phyloP scores from a whole-genome alignment of 1,140 invertebrate species.

The Microplitis mediator region DNA sequence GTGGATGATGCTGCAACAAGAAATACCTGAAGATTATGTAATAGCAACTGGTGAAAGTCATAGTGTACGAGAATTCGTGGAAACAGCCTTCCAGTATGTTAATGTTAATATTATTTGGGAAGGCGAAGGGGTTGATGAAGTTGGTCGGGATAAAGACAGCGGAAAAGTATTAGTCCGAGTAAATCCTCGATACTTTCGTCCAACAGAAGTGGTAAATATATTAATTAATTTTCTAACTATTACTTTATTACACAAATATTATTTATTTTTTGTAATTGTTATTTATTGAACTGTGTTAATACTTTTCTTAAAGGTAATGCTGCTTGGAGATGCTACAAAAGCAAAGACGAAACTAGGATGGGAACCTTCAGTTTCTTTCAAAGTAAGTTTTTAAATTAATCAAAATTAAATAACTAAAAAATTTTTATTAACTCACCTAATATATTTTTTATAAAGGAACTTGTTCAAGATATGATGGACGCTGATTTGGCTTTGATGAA shows the following conservation, averaged over 20 bases:
- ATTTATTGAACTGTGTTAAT: background rate
- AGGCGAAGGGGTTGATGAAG: constrained; percentile 84
- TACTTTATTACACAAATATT: no score
- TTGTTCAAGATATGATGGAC: constrained; percentile 97
- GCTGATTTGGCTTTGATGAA: constrained; percentile 92
- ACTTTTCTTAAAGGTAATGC: constrained; percentile 72
- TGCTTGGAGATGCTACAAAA: constrained; percentile 91
- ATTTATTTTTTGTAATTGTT: background rate
- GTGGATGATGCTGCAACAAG: constrained; percentile 99
- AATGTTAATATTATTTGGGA: constrained; percentile 81
- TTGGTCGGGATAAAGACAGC: constrained; percentile 83
- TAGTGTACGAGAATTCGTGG: constrained; percentile 96
- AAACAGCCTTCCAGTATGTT: constrained; percentile 85
- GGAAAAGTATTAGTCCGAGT: constrained; percentile 85
- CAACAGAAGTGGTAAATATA: constrained; percentile 93
- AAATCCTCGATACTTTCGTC: constrained; percentile 95
- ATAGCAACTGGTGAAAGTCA: constrained; percentile 95
- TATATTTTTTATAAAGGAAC: constrained; percentile 63
- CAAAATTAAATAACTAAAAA: background rate
- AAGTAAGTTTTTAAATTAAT: constrained; percentile 59
- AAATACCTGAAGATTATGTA: constrained; percentile 93
- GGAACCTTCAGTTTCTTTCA: constrained; percentile 84
- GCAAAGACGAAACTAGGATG: constrained; percentile 86
- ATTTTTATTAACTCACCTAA: background rate
- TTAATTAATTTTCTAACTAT: background rate